Evolutionary conservation across 2,797 vertebrate genomes (phyloP), one percentile per base, ranked within the genome.

Genomic region (Myiotriccus ornatus): DNA sequence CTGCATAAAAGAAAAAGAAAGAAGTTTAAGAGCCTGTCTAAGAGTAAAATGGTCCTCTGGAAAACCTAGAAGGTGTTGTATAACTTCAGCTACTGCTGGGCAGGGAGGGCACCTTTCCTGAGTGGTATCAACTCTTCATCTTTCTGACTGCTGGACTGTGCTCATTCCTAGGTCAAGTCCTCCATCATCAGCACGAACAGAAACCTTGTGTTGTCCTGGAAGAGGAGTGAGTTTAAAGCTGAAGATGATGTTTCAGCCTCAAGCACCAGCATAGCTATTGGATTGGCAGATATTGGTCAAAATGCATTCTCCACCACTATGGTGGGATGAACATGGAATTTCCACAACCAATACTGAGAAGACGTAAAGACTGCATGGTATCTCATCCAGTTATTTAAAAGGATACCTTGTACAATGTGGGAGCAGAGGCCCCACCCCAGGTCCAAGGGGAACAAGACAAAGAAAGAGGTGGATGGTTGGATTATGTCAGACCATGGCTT

Each of bases 281-380:
- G 13, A 17, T 14, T 78, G 27, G 24, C 24, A 74, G 81, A 12
- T 35, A 30, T 0, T 2, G 13, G 19, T 86, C 35, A 63, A 85
- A 85, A 70, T 41, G 9, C 1, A 2, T 35, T 39, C 30, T 64
- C 46, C 3, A 6, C 34, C 4, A 0, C 34, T 49, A 0, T 4
- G 15, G 16, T 79, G 63, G n/a, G n/a, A 19, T 53, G 68, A 70
- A 60, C 22, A 2, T 10, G 7, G 28, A 43, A 41, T 1, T 65
- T 74, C 41, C 46, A 74, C 34, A 35, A 24, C 5, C 17, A 53
- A 27, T 10, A 23, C 39, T 34, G 32, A 32, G 39, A 65, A 62
- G 27, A 47, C 25, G 24, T 79, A 75, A 92, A 59, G 65, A 25
- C 25, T 52, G 32, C 7, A 3, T n/a, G 22, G 16, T 39, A 12